Conservation (phyloP, 2,888 invertebrate species). For the Acrobasis suavella region DNA sequence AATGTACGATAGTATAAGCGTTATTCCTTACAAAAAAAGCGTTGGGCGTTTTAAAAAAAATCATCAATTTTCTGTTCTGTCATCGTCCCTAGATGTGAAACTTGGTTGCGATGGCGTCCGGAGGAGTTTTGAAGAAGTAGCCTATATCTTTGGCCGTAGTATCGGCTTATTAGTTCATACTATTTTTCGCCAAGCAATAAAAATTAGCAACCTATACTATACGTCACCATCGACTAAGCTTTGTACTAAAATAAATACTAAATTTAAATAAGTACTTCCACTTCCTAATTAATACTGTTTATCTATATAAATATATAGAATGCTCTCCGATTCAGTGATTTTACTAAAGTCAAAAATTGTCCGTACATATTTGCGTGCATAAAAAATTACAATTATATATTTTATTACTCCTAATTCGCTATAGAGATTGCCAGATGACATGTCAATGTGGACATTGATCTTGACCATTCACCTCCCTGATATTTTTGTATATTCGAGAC, state of each 20-base stretch:
- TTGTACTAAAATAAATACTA: slow-evolving; percentile 28
- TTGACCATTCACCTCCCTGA: no score
- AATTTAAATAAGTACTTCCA: slow-evolving; percentile 26
- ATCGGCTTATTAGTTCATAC: neutral
- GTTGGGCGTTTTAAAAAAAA: no score
- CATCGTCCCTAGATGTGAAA: no score
- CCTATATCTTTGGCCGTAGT: no score
- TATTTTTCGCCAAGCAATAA: neutral
- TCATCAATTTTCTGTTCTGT: no score
- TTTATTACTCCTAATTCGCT: neutral
- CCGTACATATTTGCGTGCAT: neutral
- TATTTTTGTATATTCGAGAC: no score
- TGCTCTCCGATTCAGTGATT: neutral
- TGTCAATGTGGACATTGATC: neutral
- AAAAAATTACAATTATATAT: neutral
- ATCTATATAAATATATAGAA: no score
- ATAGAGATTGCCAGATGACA: neutral
- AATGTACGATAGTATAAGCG: no score
- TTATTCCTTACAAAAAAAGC: no score
- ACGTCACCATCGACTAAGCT: slow-evolving; percentile 40
- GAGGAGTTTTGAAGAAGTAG: no score
- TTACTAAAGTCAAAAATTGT: neutral
- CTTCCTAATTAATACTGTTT: slow-evolving; percentile 27
- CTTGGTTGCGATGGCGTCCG: no score
- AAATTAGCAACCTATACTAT: neutral